These are phyloP conservation scores for Antigone vipio DNA, from an alignment of 2,113 vertebrate genomes.

Conservation along the genomic window DNA sequence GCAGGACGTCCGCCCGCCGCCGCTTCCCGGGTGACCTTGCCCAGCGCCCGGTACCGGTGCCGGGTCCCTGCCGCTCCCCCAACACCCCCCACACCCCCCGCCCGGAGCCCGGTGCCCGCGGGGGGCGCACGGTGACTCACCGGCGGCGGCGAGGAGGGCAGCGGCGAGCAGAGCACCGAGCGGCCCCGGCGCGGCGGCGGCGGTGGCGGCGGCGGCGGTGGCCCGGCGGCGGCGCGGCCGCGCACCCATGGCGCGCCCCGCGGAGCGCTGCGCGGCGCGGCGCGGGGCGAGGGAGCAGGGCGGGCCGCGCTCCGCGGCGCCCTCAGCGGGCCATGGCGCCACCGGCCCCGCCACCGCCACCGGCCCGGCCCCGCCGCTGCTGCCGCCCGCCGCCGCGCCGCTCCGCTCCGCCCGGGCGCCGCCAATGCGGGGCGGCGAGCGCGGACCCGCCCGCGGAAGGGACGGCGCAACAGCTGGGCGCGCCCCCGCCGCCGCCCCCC, in stretches of 20 bases:
- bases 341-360: neutral
- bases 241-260: neutral
- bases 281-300: conserved; percentile 35
- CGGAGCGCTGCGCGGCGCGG: neutral
- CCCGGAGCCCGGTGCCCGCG: neutral
- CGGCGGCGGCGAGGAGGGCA: neutral
- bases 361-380: neutral
- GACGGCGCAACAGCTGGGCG: neutral
- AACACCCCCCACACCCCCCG: neutral
- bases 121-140: neutral
- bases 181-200: neutral
- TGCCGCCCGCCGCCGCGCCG: neutral
- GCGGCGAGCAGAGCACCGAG: neutral
- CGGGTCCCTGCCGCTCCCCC: neutral
- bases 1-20: neutral
- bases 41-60: neutral
- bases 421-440: neutral
- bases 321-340: neutral
- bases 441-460: conserved; percentile 32
- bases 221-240: neutral
- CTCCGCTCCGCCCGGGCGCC: neutral
- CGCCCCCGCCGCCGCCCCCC: neutral
- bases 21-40: conserved; percentile 20
- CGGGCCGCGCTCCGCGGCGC: neutral
- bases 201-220: neutral